phyloP scores from a whole-genome alignment of 1,140 invertebrate genomes.

The Helicoverpa armigera region DNA sequence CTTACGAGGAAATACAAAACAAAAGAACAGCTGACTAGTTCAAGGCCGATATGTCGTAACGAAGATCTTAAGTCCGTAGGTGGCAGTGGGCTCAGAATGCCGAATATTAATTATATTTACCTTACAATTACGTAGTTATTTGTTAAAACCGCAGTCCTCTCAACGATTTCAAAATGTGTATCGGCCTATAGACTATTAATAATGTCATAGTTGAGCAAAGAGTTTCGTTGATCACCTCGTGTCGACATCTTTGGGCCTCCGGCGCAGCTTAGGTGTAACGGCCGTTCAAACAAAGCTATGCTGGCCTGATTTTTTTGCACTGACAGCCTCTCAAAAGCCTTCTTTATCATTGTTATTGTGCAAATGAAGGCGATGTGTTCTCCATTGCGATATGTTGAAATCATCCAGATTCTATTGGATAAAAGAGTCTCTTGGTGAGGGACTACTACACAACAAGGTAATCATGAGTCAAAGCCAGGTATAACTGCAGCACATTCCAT shows the following conservation, averaged over 20 bases:
- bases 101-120: slow-evolving; percentile 32
- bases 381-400: too few relatives aligned
- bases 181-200: slow-evolving; percentile 14
- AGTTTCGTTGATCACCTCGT: slow-evolving; percentile 22
- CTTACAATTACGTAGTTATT: slow-evolving; percentile 4
- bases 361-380: neutral
- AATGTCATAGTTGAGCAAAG: slow-evolving; percentile 23
- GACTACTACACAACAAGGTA: too few relatives aligned
- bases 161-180: slow-evolving; percentile 23
- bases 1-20: neutral
- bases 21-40: neutral
- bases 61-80: neutral
- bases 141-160: neutral
- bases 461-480: too few relatives aligned
- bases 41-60: neutral
- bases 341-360: neutral
- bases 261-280: neutral
- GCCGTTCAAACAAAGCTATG: neutral
- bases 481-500: too few relatives aligned
- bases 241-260: neutral
- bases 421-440: too few relatives aligned
- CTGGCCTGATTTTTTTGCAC: neutral
- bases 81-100: neutral
- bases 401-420: too few relatives aligned
- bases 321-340: neutral